These are phyloP conservation scores for Smutsia temminckii DNA, from an alignment of 2,797 vertebrate species.

Conservation along the genomic window DNA sequence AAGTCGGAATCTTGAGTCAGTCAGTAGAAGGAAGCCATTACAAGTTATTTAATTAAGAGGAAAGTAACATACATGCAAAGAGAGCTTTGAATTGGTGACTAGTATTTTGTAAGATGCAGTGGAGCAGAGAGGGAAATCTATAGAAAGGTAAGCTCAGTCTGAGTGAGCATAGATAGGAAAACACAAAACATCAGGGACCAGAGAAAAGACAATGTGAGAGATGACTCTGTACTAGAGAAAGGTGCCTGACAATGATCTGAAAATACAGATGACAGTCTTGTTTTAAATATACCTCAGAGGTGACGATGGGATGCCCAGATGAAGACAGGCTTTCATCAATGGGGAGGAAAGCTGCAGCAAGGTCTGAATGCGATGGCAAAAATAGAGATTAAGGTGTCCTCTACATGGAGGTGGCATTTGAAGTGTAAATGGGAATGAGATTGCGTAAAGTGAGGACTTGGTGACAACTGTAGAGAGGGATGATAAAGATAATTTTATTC, in stretches of 20 bases:
- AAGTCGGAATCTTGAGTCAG: background rate
- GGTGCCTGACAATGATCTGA: background rate
- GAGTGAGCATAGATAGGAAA: background rate
- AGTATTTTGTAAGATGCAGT: background rate
- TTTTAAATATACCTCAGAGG: background rate
- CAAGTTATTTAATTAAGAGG: background rate
- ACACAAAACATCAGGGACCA: background rate
- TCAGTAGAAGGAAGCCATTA: background rate
- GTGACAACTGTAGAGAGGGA: background rate
- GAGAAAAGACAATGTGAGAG: background rate
- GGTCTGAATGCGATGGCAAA: background rate
- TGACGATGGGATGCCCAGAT: background rate
- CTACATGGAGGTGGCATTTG: background rate
- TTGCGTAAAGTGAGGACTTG: background rate
- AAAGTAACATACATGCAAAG: background rate
- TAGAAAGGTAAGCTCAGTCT: background rate
- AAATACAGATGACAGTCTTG: background rate
- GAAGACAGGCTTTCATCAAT: background rate
- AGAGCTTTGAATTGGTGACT: background rate
- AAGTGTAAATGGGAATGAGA: background rate
- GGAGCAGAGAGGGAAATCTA: background rate
- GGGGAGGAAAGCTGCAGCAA: background rate
- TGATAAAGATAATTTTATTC: background rate
- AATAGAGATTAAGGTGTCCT: background rate
- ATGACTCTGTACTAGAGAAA: background rate